Percentiles rank a stretch among this genome's conserved stretches.
Conservation (phyloP, 2,797 vertebrate species). For the Benthosema pterotum region DNA sequence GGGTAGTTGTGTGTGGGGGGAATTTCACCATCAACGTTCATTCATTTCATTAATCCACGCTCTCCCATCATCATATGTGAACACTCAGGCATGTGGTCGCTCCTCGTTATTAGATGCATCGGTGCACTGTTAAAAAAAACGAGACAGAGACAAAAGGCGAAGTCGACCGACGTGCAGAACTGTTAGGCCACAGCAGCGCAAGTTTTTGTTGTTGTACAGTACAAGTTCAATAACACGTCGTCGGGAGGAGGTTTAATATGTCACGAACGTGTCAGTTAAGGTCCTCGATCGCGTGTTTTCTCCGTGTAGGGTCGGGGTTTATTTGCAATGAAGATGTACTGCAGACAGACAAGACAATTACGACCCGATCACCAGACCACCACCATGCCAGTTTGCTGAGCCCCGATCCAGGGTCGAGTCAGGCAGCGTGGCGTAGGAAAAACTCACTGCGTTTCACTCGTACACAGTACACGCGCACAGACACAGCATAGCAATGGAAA, state of each 20-base stretch:
- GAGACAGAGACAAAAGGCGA: too few species aligned
- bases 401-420: slow-evolving; percentile 44
- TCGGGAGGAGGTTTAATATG: not conserved
- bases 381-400: slow-evolving; percentile 32
- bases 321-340: slow-evolving; percentile 11
- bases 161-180: too few species aligned
- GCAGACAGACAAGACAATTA: too few species aligned
- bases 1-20: slow-evolving; percentile 16
- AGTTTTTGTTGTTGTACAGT: slow-evolving; percentile 37
- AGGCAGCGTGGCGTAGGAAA: slow-evolving; percentile 18
- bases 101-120: not conserved
- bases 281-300: not conserved
- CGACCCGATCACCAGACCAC: too few species aligned
- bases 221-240: slow-evolving; percentile 9
- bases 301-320: not conserved
- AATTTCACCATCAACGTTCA: not conserved
- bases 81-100: not conserved
- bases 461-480: not conserved
- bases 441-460: slow-evolving; percentile 30
- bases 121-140: not conserved
- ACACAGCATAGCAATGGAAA: too few species aligned
- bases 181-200: too few species aligned
- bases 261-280: not conserved
- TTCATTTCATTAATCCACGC: slow-evolving; percentile 4
- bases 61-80: not conserved